Conservation (phyloP, 2,113 vertebrate genomes). For the Elephas maximus region DNA sequence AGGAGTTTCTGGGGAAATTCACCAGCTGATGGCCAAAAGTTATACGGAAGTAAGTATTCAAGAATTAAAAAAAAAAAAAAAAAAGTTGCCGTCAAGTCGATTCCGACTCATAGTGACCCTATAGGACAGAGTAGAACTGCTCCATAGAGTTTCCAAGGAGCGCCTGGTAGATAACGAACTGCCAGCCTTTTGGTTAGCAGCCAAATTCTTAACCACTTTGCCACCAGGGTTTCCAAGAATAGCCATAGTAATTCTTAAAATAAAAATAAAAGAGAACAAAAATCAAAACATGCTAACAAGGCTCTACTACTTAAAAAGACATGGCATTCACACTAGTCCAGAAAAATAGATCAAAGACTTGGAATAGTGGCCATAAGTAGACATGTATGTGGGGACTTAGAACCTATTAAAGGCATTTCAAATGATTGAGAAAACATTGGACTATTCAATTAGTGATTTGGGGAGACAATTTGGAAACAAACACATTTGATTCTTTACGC, state of each 20-base stretch:
- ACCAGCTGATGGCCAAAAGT: conserved; percentile 18
- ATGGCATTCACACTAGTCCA: background rate
- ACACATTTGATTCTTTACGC: background rate
- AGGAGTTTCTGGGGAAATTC: conserved; percentile 46
- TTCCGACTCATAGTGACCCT: too few species aligned
- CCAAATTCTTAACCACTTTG: too few species aligned
- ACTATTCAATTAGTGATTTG: background rate
- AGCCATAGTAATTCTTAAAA: background rate
- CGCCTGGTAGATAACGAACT: too few species aligned
- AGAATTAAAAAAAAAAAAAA: background rate
- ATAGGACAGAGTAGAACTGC: too few species aligned
- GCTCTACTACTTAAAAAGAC: background rate
- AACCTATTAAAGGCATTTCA: background rate
- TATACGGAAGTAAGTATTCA: background rate
- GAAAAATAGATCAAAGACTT: background rate
- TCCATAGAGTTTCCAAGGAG: too few species aligned
- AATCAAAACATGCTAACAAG: background rate
- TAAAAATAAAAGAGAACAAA: background rate
- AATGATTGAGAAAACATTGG: background rate
- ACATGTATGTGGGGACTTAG: background rate
- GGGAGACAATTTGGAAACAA: background rate
- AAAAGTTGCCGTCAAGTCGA: too few species aligned
- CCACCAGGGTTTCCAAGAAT: background rate
- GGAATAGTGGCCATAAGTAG: background rate
- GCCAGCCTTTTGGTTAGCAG: too few species aligned